Evolutionary conservation across 2,797 vertebrate species (phyloP).

Genomic region (Odontamblyopus rebecca): DNA sequence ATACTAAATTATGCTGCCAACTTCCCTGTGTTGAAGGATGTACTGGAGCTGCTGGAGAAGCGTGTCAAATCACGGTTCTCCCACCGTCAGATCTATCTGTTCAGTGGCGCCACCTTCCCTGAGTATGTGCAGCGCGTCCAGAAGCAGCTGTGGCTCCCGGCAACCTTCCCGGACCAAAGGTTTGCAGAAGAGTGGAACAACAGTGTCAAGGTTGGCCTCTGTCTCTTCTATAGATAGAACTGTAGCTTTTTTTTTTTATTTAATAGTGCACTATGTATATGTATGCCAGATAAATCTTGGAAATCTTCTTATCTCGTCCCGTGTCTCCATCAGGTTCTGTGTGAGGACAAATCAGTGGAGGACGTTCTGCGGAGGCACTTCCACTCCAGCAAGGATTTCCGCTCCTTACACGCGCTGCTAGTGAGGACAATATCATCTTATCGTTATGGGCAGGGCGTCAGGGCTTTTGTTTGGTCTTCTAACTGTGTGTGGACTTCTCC

Average conservation of each 20-base stretch:
- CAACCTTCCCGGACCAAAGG: slow-evolving; percentile 75
- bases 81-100: slow-evolving; percentile 92
- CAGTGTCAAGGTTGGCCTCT: slow-evolving; percentile 76
- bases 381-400: slow-evolving; percentile 84
- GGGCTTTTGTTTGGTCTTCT: background rate
- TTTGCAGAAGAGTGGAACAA: slow-evolving; percentile 89
- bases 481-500: background rate
- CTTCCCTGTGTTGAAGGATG: slow-evolving; percentile 73
- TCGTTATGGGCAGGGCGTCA: background rate
- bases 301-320: background rate
- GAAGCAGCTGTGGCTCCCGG: slow-evolving; percentile 81
- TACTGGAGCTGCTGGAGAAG: slow-evolving; percentile 96
- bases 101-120: slow-evolving; percentile 80
- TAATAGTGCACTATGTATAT: too few relatives aligned
- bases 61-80: slow-evolving; percentile 97
- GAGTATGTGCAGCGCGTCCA: slow-evolving; percentile 82
- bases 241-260: too few relatives aligned
- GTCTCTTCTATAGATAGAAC: background rate
- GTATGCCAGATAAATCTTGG: background rate
- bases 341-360: slow-evolving; percentile 78
- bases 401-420: slow-evolving; percentile 85
- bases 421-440: slow-evolving; percentile 64
- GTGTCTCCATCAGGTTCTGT: slow-evolving; percentile 72
- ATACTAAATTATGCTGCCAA: background rate
- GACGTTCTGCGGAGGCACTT: slow-evolving; percentile 84